A percentile compares a stretch with the other conserved stretches of the same genome.
Conservation (phyloP, 1,140 invertebrate species). For the Linepithema humile region DNA sequence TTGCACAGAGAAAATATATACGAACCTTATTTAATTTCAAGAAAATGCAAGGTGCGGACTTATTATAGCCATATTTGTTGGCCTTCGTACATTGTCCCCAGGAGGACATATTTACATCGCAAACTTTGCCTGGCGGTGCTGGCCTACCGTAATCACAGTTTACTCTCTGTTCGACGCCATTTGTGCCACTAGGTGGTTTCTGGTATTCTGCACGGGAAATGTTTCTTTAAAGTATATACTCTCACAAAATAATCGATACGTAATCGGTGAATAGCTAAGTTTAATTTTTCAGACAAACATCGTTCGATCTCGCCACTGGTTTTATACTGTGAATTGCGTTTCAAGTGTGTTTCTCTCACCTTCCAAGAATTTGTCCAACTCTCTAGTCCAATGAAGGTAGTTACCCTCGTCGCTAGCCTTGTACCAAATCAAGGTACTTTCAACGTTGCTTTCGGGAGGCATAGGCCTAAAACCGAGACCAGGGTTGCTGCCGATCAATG, state of each 20-base stretch:
- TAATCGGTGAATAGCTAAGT: too few relatives aligned
- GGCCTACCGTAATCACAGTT: constrained; percentile 83
- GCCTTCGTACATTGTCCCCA: constrained; percentile 85
- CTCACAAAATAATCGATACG: neutral
- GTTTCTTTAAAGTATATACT: neutral
- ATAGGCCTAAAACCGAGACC: constrained; percentile 97
- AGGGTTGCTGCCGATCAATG: constrained; percentile 96
- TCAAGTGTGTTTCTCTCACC: constrained; percentile 82
- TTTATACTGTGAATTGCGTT: neutral
- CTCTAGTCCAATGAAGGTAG: constrained; percentile 91
- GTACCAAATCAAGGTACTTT: constrained; percentile 97
- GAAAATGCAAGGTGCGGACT: constrained; percentile 87
- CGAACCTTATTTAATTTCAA: constrained; percentile 88
- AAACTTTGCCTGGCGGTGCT: constrained; percentile 84
- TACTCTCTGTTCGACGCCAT: constrained; percentile 75
- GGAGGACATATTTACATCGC: constrained; percentile 84
- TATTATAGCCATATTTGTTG: constrained; percentile 86
- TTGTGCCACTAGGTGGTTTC: constrained; percentile 71
- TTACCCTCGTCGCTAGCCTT: constrained; percentile 91
- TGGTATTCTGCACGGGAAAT: constrained; percentile 82
- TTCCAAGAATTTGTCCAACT: constrained; percentile 89
- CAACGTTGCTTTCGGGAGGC: constrained; percentile 94
- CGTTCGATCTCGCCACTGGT: neutral
- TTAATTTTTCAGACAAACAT: too few relatives aligned
- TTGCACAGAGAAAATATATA: neutral